Evolutionary conservation across 2,113 vertebrate species (phyloP).

Genomic region (Tragelaphus buxtoni): DNA sequence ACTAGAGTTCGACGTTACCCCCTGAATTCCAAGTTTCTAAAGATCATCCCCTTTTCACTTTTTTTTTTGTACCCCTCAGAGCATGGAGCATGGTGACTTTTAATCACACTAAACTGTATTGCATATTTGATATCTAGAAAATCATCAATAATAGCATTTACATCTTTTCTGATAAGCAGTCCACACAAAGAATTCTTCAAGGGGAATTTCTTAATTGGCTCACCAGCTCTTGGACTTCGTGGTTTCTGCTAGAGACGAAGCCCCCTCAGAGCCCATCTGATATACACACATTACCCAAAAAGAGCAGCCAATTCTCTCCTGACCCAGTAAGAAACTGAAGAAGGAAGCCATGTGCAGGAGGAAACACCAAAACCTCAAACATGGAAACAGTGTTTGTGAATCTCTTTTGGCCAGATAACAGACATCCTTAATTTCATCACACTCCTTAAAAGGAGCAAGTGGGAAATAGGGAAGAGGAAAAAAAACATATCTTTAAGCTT

Average conservation of each 20-base stretch:
- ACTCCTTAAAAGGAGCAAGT: neutral
- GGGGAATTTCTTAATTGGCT: neutral
- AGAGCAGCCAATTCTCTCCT: neutral
- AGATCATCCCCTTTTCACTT: neutral
- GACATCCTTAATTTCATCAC: constrained; percentile 12
- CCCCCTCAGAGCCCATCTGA: neutral
- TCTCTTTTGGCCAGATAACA: constrained; percentile 15
- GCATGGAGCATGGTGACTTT: neutral
- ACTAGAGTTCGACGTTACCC: neutral
- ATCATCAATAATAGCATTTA: neutral
- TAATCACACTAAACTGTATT: neutral
- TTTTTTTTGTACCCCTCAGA: neutral
- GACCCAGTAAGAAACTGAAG: neutral
- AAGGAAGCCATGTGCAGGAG: neutral
- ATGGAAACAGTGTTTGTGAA: neutral
- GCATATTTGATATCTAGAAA: constrained; percentile 41
- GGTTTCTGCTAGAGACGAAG: constrained; percentile 12
- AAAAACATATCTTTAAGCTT: neutral
- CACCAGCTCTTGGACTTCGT: neutral
- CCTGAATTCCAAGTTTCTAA: neutral
- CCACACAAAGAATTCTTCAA: constrained; percentile 27
- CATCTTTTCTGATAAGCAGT: neutral
- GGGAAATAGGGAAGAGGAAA: neutral
- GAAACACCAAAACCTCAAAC: constrained; percentile 14
- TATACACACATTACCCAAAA: neutral